phyloP scores from a whole-genome alignment of 2,888 invertebrate species.

The Eupithecia tripunctaria region DNA sequence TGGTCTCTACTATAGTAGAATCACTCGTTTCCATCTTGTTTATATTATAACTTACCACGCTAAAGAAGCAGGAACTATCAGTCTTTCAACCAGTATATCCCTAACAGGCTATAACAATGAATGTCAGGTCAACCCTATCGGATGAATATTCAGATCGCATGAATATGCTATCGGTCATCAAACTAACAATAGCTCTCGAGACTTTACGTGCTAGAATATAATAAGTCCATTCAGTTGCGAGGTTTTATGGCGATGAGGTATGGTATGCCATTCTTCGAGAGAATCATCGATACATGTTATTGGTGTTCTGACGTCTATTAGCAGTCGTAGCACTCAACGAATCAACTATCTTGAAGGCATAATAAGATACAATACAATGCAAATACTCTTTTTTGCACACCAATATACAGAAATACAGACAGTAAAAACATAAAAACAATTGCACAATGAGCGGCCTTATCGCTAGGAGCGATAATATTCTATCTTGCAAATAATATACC shows the following conservation, averaged over 20 bases:
- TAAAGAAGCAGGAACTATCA: neutral
- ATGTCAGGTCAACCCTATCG: slow-evolving; percentile 72
- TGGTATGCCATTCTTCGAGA: slow-evolving; percentile 16
- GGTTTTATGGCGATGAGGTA: slow-evolving; percentile 30
- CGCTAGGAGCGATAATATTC: too few species aligned
- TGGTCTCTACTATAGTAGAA: neutral
- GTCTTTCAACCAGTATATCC: neutral
- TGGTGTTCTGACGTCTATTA: slow-evolving; percentile 3
- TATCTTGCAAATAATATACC: neutral
- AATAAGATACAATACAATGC: too few species aligned
- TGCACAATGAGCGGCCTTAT: too few species aligned
- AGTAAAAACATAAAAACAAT: too few species aligned
- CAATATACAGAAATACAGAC: too few species aligned
- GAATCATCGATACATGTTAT: slow-evolving; percentile 8
- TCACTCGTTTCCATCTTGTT: neutral
- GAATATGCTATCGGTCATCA: slow-evolving; percentile 71
- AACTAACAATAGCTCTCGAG: slow-evolving; percentile 48
- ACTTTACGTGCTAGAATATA: slow-evolving; percentile 66
- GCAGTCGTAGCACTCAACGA: slow-evolving; percentile 1
- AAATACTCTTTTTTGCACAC: too few species aligned
- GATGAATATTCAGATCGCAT: slow-evolving; percentile 79
- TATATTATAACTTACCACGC: neutral
- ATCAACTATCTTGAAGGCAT: slow-evolving; percentile 5
- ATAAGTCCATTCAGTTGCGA: slow-evolving; percentile 35
- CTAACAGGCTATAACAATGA: slow-evolving; percentile 64